Base-by-base conservation (phyloP, 2,888 invertebrate species). In the Orthosia gracilis region DNA sequence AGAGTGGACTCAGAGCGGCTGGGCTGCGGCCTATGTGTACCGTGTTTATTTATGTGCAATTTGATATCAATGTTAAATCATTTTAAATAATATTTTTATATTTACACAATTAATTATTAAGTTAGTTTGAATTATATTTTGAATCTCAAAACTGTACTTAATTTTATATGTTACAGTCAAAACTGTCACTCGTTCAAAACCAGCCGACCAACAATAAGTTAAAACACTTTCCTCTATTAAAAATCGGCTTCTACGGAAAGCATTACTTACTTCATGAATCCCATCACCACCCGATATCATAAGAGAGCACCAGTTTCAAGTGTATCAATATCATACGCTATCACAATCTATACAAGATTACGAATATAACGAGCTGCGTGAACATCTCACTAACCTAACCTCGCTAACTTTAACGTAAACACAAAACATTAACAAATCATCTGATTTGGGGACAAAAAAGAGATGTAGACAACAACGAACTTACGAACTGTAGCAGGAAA, bases 131-230 rank as follows among this genome's bases (percentile, higher is more conserved):
- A 78, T 74, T 78, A 85, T 83, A 80, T 68, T 71, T 83, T 75
- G 94, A 93, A 94, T 94, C 94, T 94, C 94, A 90, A 88, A 91
- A 86, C 84, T 91, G 93, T 93, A 93, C 93, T 94, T 94, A 93
- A 90, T 76, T 82, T 62, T 52, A 50, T 21, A 73, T 26, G 31
- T 68, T 63, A 69, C 26, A 50, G 63, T 26, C 50, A 63, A n/a
- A 63, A 47, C 49, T 47, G 47, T 49, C 12, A 63, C 23, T 49
- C 23, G 12, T 49, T 63, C 47, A 26, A 62, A 23, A 23, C 47
- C 23, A 23, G 21, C 11, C 21, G 23, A 57, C 31, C 3, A 11
- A 23, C 18, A 63, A 1, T 17, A 23, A 63, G 17, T 49, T 12
- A 23, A 47, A 9, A 11, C 26, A 3, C 21, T 23, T 62, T 18